These are phyloP conservation scores for Tragelaphus scriptus DNA, from an alignment of 2,113 vertebrate species.

Conservation along the genomic window DNA sequence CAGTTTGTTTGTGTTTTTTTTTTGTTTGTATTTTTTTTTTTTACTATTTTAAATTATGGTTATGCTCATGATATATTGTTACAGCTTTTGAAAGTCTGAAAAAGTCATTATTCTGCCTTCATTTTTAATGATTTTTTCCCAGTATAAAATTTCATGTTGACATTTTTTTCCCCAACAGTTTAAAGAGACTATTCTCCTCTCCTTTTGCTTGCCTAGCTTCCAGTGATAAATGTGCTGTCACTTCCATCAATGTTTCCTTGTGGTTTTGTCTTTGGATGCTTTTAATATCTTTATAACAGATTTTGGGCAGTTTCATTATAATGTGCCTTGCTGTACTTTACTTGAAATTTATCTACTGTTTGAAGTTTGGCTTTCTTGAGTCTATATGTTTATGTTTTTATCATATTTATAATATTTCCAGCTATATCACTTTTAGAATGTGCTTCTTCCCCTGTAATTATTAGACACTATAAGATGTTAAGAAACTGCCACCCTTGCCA, in stretches of 20 bases:
- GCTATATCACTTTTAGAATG: not conserved
- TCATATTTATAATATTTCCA: not conserved
- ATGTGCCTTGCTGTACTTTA: not conserved
- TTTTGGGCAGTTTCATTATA: not conserved
- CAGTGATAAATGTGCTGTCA: not conserved
- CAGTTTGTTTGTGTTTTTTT: not conserved
- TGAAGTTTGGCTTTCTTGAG: not conserved
- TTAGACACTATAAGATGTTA: not conserved
- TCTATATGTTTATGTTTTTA: not conserved
- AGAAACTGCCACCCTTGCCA: not conserved
- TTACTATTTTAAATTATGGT: not conserved
- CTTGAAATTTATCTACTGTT: not conserved
- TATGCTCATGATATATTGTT: not conserved
- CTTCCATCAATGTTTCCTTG: not conserved
- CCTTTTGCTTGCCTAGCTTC: not conserved
- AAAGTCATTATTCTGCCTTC: not conserved
- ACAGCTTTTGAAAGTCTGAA: not conserved
- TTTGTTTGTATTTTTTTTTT: not conserved
- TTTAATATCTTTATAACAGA: not conserved
- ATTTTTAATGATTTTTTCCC: not conserved
- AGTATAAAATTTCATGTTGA: not conserved
- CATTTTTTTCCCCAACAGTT: not conserved
- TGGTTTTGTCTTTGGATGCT: not conserved
- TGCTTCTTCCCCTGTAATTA: not conserved
- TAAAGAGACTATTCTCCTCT: not conserved